These are phyloP conservation scores for Ichneumoninae sp. DNA, from an alignment of 2,888 invertebrate species.

Conservation along the genomic window DNA sequence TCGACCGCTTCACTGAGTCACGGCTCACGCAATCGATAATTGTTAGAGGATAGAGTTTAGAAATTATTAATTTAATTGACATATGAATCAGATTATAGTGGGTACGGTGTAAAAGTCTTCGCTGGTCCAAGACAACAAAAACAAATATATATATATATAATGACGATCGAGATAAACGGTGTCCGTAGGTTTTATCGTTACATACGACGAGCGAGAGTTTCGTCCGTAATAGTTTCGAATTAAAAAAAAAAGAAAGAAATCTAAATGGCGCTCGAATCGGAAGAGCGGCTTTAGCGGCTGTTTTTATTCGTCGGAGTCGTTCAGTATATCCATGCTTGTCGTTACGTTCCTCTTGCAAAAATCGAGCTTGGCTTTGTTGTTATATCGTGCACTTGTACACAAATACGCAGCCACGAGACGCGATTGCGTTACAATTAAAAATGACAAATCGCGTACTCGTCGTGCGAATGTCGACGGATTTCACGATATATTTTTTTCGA, in stretches of 20 bases:
- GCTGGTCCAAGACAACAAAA: conserved; percentile 48
- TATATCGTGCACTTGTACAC: conserved; percentile 25
- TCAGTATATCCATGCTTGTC: conserved; percentile 41
- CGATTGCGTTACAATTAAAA: conserved; percentile 2
- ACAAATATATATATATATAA: background rate
- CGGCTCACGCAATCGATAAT: conserved; percentile 31
- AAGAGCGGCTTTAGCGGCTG: conserved; percentile 11
- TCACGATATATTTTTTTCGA: conserved; percentile 3
- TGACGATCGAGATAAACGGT: conserved; percentile 32
- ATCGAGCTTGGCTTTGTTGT: conserved; percentile 44
- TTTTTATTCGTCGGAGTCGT: conserved; percentile 27
- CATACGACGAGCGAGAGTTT: conserved; percentile 16
- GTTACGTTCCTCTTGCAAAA: conserved; percentile 37
- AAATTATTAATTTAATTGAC: conserved; percentile 29
- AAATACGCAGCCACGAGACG: background rate
- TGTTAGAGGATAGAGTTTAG: conserved; percentile 33
- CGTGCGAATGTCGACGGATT: conserved; percentile 12
- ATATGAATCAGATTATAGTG: conserved; percentile 35
- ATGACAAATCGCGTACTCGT: conserved; percentile 8
- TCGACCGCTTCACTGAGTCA: background rate
- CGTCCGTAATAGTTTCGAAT: conserved; percentile 43
- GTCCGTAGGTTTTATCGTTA: conserved; percentile 28
- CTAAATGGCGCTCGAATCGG: background rate
- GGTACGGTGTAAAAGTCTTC: conserved; percentile 42
- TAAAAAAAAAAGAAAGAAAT: background rate